Base-by-base conservation (phyloP, 1,140 invertebrate species). In the Helicoverpa armigera region DNA sequence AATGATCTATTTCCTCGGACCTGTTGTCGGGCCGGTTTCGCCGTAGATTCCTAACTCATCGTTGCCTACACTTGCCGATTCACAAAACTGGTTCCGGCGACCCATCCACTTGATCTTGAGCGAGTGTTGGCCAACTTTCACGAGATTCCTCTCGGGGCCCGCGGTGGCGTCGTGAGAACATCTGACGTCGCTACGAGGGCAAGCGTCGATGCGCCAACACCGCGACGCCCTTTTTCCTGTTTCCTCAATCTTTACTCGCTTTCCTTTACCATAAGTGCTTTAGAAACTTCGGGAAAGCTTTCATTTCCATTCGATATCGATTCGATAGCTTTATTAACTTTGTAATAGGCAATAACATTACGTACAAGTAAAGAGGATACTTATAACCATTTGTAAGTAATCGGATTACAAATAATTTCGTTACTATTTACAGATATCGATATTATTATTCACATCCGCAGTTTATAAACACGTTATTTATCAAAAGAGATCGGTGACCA, bases 121-220 rank as follows among this genome's bases (percentile, higher is more conserved):
- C 79, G 86, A 83, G 85, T 85, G 88, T 88, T 92, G 91, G 90
- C 90, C 89, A 93, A 94, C 92, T 94, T 94, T 94, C 92, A 89
- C 92, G 86, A 93, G 92, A 94, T 94, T 93, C 91, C 91, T 84
- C 86, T 77, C 84, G 82, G 58, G 83, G 84, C 83, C 85, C 81
- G 74, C 72, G 73, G 53, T 80, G 82, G 53, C 78, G 43, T 31
- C 56, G 81, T 82, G 76, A 79, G 75, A 86, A 84, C 73, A 81
- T 79, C 80, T 81, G 82, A 85, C 76, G 79, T 72, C 50, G 69
- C 65, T 63, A 11, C 60, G 76, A 79, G 69, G 82, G 82, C 74
- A 72, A 81, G 72, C 72, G 76, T 76, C 72, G 73, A 70, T 63
- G 61, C 70, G 76, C 76, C 65, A 70, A 60, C 63, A 23, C 16